Percentiles rank a stretch among this genome's conserved stretches.
Conservation (phyloP, 1,140 invertebrate genomes). For the Eumeta japonica region DNA sequence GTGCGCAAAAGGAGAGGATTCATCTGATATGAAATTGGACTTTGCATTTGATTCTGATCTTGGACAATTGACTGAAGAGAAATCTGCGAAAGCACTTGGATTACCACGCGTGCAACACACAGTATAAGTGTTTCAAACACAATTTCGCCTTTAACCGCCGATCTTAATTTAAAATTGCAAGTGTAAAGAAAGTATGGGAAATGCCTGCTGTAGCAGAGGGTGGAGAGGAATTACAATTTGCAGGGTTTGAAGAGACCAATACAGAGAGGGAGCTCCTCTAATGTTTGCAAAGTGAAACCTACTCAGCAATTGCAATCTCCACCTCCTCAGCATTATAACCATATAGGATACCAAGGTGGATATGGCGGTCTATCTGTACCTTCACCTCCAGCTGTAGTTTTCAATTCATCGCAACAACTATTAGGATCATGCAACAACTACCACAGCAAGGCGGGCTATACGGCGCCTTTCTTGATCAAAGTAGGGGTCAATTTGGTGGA, state of each 20-base stretch:
- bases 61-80: conserved; percentile 75
- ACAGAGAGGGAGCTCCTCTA: conserved; percentile 43
- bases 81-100: conserved; percentile 61
- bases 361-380: conserved; percentile 78
- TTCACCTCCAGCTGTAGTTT: conserved; percentile 77
- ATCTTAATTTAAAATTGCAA: conserved; percentile 92
- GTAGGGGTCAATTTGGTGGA: conserved; percentile 47
- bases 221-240: conserved; percentile 50
- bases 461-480: conserved; percentile 52
- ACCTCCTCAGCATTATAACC: conserved; percentile 58
- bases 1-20: conserved; percentile 69
- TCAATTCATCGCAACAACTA: conserved; percentile 72
- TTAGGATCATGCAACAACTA: conserved; percentile 66
- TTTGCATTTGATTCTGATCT: conserved; percentile 84
- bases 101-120: conserved; percentile 65
- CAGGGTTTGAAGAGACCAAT: conserved; percentile 41
- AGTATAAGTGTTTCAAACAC: conserved; percentile 52
- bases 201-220: conserved; percentile 64
- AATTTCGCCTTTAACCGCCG: conserved; percentile 63
- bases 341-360: conserved; percentile 47
- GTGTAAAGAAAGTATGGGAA: conserved; percentile 90
- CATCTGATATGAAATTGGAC: conserved; percentile 85
- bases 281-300: conserved; percentile 56
- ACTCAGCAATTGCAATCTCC: conserved; percentile 60
- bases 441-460: conserved; percentile 73